Evolutionary conservation across 2,113 vertebrate species (phyloP), one percentile per base, ranked within the genome.

Genomic region (Cynocephalus volans): DNA sequence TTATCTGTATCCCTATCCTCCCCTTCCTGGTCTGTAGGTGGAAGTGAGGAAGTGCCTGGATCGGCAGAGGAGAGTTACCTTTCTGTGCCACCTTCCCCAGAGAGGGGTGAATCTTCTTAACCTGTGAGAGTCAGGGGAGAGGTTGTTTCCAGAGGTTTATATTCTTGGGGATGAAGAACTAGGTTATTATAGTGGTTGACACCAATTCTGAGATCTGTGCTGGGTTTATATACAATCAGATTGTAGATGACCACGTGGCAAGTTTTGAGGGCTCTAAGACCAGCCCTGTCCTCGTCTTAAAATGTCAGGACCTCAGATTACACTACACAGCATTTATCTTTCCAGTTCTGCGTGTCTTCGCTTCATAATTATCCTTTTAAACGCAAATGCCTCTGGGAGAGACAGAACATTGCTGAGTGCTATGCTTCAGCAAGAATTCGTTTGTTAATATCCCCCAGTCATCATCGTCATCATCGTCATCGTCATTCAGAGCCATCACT

Each of bases 351-450:
- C 17, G 12, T n/a, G 15, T 92, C 64, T 89, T 76, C 48, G 93
- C 65, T 95, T 85, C 52, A 36, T 17, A 73, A 95, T 28, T 24
- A 45, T 96, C 8, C 62, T 76, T 94, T 85, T 77, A 94, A 94
- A 81, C 62, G 83, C 48, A 80, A 83, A 52, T 94, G 54, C 52
- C n/a, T 48, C 52, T 45, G 19, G 21, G 33, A 92, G 50, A 95
- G 21, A 23, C 58, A 80, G 93, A 79, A 84, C 28, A 56, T 56
- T 58, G 21, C 31, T 73, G 24, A 93, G 54, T 65, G 48, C 14
- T 77, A 62, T 2, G 50, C 12, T 52, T 88, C 41, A 84, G 65
- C 15, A 92, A 79, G 3, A 60, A 62, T 23, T 48, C 6, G 4
- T 58, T 76, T 70, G 36, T 83, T 64, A n/a, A 15, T 58, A 83